A percentile compares a stretch with the other conserved stretches of the same genome.
These are phyloP conservation scores for Danio tinwini DNA, from an alignment of 2,797 vertebrate species.

Conservation along the genomic window DNA sequence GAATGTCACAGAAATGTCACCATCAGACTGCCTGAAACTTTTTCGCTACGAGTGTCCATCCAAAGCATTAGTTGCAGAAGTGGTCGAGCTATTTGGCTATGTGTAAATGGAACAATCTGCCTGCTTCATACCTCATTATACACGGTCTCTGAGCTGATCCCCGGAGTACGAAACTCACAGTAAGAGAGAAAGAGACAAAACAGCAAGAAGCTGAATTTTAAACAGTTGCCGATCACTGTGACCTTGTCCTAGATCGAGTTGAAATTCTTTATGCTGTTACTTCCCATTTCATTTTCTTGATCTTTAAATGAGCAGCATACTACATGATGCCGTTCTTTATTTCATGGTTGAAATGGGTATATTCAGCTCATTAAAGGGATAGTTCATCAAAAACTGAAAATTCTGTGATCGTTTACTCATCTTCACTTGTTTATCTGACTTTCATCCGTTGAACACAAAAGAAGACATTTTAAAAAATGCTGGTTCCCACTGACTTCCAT, in stretches of 20 bases:
- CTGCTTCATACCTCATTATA: constrained; percentile 35
- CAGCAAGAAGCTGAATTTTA: constrained; percentile 33
- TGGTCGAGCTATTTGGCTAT: neutral
- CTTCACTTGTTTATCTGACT: no score
- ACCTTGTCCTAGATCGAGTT: constrained; percentile 33
- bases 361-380: no score
- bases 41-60: neutral
- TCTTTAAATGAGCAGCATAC: neutral
- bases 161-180: constrained; percentile 7
- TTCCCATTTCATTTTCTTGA: neutral
- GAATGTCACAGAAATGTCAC: constrained; percentile 50
- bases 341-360: neutral
- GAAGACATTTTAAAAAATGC: no score
- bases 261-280: neutral
- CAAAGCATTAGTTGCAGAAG: constrained; percentile 17
- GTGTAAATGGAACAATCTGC: constrained; percentile 12
- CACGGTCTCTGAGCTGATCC: constrained; percentile 2
- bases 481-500: no score
- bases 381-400: no score
- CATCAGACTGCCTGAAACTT: constrained; percentile 24
- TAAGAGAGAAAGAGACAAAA: constrained; percentile 15
- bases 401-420: no score
- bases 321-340: neutral
- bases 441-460: no score
- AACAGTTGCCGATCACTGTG: constrained; percentile 23